A percentile compares a stretch with the other conserved stretches of the same genome.
These are phyloP conservation scores for Zhengitettix transpicula DNA, from an alignment of 2,888 invertebrate species.

Conservation along the genomic window DNA sequence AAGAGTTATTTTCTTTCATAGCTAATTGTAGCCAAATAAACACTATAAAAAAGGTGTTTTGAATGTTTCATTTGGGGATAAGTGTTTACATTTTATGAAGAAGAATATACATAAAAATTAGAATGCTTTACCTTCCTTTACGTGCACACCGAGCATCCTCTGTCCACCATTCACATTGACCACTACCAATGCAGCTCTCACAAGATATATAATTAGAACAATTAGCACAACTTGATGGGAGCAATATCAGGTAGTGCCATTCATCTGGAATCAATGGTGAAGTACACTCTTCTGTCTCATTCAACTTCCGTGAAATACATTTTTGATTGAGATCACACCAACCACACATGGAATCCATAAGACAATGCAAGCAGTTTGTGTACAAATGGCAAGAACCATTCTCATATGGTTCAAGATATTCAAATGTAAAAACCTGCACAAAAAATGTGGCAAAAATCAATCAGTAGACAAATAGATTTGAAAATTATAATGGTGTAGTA, in stretches of 20 bases:
- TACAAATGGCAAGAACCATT: conserved; percentile 61
- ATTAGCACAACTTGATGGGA: conserved; percentile 67
- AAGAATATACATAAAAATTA: no score
- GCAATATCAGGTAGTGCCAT: conserved; percentile 68
- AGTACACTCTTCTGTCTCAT: conserved; percentile 30
- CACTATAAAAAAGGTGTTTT: no score
- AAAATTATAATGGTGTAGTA: no score
- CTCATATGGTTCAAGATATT: conserved; percentile 76
- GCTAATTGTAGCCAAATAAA: no score
- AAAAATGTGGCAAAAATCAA: background rate
- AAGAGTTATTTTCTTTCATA: no score
- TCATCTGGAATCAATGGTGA: conserved; percentile 27
- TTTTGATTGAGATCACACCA: conserved; percentile 72
- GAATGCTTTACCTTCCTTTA: conserved; percentile 37
- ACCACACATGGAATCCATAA: conserved; percentile 76
- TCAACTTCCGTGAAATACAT: conserved; percentile 49
- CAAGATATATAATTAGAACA: conserved; percentile 84
- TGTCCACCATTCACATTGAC: conserved; percentile 83
- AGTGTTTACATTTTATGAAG: no score
- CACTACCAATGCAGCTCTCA: conserved; percentile 59
- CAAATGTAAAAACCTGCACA: conserved; percentile 58
- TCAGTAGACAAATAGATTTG: no score
- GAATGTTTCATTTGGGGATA: no score
- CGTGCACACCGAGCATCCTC: conserved; percentile 75
- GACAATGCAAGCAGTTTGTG: conserved; percentile 70